phyloP scores from a whole-genome alignment of 2,888 invertebrate genomes.

The Nemapogon koenigi region DNA sequence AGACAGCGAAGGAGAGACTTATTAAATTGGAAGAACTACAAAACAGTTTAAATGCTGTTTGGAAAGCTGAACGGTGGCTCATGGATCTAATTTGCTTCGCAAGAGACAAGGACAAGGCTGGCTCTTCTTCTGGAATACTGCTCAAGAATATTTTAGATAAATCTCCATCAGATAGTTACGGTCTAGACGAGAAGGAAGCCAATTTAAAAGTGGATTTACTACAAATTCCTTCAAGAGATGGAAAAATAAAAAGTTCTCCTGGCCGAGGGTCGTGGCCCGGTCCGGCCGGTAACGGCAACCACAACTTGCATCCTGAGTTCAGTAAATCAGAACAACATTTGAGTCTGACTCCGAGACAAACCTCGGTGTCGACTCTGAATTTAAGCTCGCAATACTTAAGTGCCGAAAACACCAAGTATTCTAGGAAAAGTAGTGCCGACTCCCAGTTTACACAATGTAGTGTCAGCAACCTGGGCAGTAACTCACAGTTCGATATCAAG shows the following conservation, averaged over 20 bases:
- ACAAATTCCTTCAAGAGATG: constrained; percentile 74
- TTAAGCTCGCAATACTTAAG: constrained; percentile 63
- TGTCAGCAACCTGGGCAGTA: constrained; percentile 44
- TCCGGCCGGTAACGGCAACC: constrained; percentile 67
- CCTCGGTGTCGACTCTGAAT: constrained; percentile 56
- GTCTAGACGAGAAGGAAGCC: constrained; percentile 51
- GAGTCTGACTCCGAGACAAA: constrained; percentile 57
- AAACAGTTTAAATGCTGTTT: constrained; percentile 82
- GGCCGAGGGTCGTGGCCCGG: constrained; percentile 89
- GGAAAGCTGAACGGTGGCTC: constrained; percentile 96
- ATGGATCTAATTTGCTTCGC: constrained; percentile 95
- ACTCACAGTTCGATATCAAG: constrained; percentile 51
- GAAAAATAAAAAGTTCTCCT: constrained; percentile 78
- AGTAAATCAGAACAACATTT: constrained; percentile 86
- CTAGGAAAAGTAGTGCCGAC: constrained; percentile 66
- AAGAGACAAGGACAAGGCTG: constrained; percentile 71
- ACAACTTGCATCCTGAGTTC: constrained; percentile 71
- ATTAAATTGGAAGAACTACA: constrained; percentile 85
- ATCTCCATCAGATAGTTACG: constrained; percentile 32
- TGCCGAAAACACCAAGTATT: constrained; percentile 43
- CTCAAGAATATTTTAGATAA: constrained; percentile 48
- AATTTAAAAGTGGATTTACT: constrained; percentile 56
- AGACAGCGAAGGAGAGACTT: constrained; percentile 84
- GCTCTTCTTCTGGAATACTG: constrained; percentile 51
- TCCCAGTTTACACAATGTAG: constrained; percentile 65